Conservation (phyloP, 1,140 invertebrate species). For the Subanguina moxae region DNA sequence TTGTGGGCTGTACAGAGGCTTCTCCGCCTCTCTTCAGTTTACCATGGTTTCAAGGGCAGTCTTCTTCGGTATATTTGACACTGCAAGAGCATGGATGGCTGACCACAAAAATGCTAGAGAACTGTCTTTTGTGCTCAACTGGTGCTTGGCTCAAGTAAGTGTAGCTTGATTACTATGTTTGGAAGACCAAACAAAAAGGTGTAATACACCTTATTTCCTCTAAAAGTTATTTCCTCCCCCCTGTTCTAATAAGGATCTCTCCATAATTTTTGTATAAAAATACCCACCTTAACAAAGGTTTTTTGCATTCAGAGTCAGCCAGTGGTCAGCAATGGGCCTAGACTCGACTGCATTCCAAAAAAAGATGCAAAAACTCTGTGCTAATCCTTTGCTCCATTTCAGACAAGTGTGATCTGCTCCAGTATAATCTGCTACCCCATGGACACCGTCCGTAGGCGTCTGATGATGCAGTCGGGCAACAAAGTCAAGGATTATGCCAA, state of each 20-base stretch:
- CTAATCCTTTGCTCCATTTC: slow-evolving; percentile 14
- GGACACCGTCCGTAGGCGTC: slow-evolving; percentile 48
- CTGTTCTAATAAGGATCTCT: too few species aligned
- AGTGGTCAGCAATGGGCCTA: neutral
- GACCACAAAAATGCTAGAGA: slow-evolving; percentile 30
- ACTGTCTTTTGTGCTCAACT: slow-evolving; percentile 41
- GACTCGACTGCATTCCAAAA: neutral
- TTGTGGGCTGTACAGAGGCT: slow-evolving; percentile 57
- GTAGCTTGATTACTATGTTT: too few species aligned
- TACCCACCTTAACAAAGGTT: too few species aligned
- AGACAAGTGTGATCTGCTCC: slow-evolving; percentile 47
- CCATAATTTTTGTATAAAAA: too few species aligned
- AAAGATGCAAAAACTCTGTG: neutral
- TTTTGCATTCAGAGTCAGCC: too few species aligned
- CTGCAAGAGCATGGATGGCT: slow-evolving; percentile 32
- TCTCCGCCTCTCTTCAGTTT: slow-evolving; percentile 58
- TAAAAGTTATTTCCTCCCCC: too few species aligned
- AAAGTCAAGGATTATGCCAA: slow-evolving; percentile 38
- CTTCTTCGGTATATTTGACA: slow-evolving; percentile 61
- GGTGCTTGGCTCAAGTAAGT: slow-evolving; percentile 46
- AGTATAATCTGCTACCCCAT: slow-evolving; percentile 48
- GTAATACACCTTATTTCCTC: too few species aligned
- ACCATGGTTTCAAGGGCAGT: slow-evolving; percentile 59
- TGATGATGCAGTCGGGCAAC: slow-evolving; percentile 51
- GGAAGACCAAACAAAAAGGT: too few species aligned